phyloP scores from a whole-genome alignment of 2,888 invertebrate genomes.

The Aporophyla lueneburgensis region DNA sequence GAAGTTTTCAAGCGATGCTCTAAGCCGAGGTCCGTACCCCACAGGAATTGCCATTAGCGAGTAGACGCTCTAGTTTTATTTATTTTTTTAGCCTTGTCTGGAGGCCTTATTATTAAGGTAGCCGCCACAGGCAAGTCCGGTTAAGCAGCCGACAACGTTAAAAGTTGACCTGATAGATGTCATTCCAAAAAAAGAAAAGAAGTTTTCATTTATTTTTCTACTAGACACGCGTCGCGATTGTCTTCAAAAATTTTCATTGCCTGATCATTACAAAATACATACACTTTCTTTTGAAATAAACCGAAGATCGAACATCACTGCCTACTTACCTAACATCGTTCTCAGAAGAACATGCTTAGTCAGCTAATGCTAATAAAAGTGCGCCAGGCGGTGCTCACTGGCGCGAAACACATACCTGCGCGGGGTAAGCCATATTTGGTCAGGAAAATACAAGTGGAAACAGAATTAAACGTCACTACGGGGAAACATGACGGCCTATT shows the following conservation, averaged over 20 bases:
- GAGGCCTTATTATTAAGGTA: no score
- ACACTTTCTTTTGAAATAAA: constrained; percentile 11
- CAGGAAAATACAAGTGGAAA: constrained; percentile 61
- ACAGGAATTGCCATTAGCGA: no score
- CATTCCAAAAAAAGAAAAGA: no score
- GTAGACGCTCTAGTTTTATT: no score
- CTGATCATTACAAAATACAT: not conserved
- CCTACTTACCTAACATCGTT: constrained; percentile 43
- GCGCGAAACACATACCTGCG: constrained; percentile 73
- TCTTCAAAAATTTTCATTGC: not conserved
- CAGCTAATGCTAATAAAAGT: constrained; percentile 85
- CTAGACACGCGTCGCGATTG: no score
- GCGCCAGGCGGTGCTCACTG: constrained; percentile 77
- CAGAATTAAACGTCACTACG: constrained; percentile 63
- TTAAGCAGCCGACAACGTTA: no score
- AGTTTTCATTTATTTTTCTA: no score
- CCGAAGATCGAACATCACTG: constrained; percentile 10
- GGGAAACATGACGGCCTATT: constrained; percentile 35
- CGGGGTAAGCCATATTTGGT: constrained; percentile 58
- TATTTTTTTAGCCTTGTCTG: no score
- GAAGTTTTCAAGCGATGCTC: no score
- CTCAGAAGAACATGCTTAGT: constrained; percentile 79
- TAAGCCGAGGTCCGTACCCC: no score
- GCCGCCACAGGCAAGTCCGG: no score
- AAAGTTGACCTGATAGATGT: no score